These are phyloP conservation scores for Patella pellucida DNA, from an alignment of 2,888 invertebrate species.

Conservation along the genomic window DNA sequence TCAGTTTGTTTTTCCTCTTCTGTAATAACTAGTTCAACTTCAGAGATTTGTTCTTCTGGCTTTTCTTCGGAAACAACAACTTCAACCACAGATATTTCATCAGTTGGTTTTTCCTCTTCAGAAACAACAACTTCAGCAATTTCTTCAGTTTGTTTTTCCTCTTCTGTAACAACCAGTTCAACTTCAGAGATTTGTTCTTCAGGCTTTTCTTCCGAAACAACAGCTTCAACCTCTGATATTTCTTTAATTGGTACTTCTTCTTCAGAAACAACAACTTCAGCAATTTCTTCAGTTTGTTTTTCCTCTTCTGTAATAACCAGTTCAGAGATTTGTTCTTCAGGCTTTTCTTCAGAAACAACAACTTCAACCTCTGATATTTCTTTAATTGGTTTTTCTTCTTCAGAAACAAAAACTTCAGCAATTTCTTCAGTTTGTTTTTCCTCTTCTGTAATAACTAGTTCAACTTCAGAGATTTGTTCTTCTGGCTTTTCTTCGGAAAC, in stretches of 20 bases:
- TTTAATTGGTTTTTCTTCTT: conserved; percentile 12
- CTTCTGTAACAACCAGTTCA: conserved; percentile 19
- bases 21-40: conserved; percentile 18
- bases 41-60: conserved; percentile 9
- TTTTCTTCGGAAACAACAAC: conserved; percentile 11
- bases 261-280: conserved; percentile 28
- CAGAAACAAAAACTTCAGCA: conserved; percentile 15
- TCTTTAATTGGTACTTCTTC: conserved; percentile 13
- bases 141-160: not conserved
- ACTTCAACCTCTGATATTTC: conserved; percentile 13
- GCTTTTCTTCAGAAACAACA: conserved; percentile 20
- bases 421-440: conserved; percentile 13
- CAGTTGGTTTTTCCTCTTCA: conserved; percentile 1
- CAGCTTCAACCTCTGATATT: not conserved
- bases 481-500: conserved; percentile 8
- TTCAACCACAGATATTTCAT: not conserved
- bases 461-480: conserved; percentile 12
- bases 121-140: not conserved
- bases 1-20: conserved; percentile 12
- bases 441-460: conserved; percentile 11
- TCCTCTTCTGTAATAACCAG: not conserved
- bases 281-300: conserved; percentile 67
- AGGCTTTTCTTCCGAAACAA: conserved; percentile 15
- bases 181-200: not conserved
- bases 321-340: not conserved